These are phyloP conservation scores for Eupithecia exiguata DNA, from an alignment of 2,888 invertebrate species.

Conservation along the genomic window DNA sequence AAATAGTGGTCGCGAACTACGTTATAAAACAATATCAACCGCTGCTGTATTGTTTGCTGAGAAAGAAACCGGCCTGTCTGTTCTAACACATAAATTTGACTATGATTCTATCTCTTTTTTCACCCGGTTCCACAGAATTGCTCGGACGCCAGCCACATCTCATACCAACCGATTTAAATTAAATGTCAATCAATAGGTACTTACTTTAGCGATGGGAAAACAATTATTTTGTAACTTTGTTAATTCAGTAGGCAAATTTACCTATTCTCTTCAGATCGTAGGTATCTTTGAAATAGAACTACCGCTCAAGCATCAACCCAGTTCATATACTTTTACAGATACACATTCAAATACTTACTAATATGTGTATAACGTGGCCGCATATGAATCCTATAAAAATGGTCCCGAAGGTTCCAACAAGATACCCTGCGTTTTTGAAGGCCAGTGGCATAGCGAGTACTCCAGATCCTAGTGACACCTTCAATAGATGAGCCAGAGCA, in stretches of 20 bases:
- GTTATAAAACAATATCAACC: no score
- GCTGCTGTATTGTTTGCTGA: neutral
- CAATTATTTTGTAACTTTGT: neutral
- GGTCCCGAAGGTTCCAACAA: conserved; percentile 90
- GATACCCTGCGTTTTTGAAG: conserved; percentile 92
- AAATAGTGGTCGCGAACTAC: no score
- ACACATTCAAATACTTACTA: conserved; percentile 85
- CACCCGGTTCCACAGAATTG: no score
- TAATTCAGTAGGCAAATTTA: neutral
- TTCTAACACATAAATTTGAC: no score
- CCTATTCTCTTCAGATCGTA: neutral
- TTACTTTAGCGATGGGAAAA: neutral
- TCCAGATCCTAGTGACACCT: conserved; percentile 96
- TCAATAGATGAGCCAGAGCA: conserved; percentile 94
- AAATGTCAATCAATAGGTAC: neutral
- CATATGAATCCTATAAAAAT: conserved; percentile 93
- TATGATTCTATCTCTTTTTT: no score
- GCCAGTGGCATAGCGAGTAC: conserved; percentile 96
- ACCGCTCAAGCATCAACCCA: neutral
- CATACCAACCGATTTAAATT: neutral
- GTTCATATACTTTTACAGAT: neutral
- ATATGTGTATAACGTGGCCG: conserved; percentile 95
- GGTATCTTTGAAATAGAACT: neutral
- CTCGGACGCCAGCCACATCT: no score
- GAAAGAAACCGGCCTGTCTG: neutral